These are phyloP conservation scores for Brachypterus glaber DNA, from an alignment of 2,888 invertebrate species.

Conservation along the genomic window DNA sequence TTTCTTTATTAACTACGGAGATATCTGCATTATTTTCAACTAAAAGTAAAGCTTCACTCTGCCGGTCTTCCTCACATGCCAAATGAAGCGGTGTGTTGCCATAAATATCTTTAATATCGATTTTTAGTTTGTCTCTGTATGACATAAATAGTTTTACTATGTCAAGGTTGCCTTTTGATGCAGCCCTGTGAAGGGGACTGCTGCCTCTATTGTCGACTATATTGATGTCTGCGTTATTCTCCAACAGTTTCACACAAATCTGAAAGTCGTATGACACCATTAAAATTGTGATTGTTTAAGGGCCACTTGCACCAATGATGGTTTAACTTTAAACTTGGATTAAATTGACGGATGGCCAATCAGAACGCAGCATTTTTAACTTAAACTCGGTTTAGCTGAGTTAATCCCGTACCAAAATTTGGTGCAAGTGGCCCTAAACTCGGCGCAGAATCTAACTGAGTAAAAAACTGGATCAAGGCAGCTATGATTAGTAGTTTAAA, in stretches of 20 bases:
- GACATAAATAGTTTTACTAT: conserved; percentile 59
- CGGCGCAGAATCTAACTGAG: not conserved
- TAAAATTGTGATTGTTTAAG: no score
- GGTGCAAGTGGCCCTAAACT: no score
- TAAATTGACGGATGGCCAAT: no score
- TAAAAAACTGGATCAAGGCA: no score
- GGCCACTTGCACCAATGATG: no score
- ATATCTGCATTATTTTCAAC: conserved; percentile 55
- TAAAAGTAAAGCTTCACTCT: conserved; percentile 55
- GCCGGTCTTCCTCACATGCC: conserved; percentile 71
- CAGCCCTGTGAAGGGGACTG: conserved; percentile 70
- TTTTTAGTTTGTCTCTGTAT: conserved; percentile 42
- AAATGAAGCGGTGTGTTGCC: conserved; percentile 75
- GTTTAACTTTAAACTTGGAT: no score
- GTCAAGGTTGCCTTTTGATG: conserved; percentile 61
- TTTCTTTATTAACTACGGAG: conserved; percentile 53
- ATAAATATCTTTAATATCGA: conserved; percentile 56
- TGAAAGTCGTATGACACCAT: no score
- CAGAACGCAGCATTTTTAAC: no score
- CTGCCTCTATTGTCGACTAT: conserved; percentile 58
- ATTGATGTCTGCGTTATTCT: conserved; percentile 60
- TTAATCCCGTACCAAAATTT: no score
- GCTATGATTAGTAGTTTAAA: no score
- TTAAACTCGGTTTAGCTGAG: no score
- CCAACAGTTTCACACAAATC: conserved; percentile 59